These are phyloP conservation scores for Drosophila atripex DNA, from an alignment of 2,888 invertebrate species.

Conservation along the genomic window DNA sequence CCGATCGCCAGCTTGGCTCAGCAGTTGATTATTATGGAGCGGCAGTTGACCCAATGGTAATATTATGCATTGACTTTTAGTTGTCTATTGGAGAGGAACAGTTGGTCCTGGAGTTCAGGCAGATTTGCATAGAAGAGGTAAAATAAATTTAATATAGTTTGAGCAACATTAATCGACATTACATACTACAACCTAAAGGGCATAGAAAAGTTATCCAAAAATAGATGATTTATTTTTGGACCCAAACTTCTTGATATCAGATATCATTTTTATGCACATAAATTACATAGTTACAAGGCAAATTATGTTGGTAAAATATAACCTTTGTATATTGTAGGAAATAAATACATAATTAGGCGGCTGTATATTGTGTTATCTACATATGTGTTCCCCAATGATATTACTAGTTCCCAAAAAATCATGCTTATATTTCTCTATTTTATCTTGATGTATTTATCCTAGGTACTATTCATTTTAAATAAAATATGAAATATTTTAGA, in stretches of 20 bases:
- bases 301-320: slow-evolving; percentile 1
- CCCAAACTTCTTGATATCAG: neutral
- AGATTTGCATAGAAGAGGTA: slow-evolving; percentile 19
- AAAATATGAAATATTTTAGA: too few relatives aligned
- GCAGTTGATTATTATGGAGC: slow-evolving; percentile 1
- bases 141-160: neutral
- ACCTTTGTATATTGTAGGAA: neutral
- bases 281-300: neutral
- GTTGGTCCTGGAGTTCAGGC: slow-evolving; percentile 13
- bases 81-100: slow-evolving; percentile 3
- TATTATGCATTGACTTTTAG: slow-evolving; percentile 52
- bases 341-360: too few relatives aligned
- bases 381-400: too few relatives aligned
- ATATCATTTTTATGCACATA: neutral
- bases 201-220: too few relatives aligned
- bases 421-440: too few relatives aligned
- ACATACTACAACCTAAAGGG: too few relatives aligned
- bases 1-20: slow-evolving; percentile 16
- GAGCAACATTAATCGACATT: neutral
- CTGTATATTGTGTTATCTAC: too few relatives aligned
- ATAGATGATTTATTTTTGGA: too few relatives aligned
- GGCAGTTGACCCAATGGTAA: slow-evolving; percentile 26
- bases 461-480: too few relatives aligned
- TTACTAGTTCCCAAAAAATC: too few relatives aligned
- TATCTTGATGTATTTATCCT: too few relatives aligned